phyloP scores from a whole-genome alignment of 2,113 vertebrate genomes.

The Miniopterus natalensis region DNA sequence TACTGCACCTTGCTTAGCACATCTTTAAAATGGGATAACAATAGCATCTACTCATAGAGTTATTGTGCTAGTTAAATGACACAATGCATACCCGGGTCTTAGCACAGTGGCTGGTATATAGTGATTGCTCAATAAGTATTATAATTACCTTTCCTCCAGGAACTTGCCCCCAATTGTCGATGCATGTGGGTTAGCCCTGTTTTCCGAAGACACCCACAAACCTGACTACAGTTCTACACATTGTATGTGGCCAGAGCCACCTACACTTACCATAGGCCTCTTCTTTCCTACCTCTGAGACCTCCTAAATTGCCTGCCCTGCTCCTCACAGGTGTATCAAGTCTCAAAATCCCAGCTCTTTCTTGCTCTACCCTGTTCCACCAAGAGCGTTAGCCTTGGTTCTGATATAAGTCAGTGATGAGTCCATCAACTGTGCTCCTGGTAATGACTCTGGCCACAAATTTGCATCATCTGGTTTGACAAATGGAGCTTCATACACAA shows the following conservation, averaged over 20 bases:
- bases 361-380: not conserved
- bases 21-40: not conserved
- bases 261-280: not conserved
- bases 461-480: not conserved
- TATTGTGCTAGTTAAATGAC: not conserved
- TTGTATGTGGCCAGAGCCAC: not conserved
- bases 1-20: not conserved
- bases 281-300: not conserved
- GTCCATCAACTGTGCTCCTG: not conserved
- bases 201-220: not conserved
- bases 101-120: not conserved
- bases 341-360: not conserved
- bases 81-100: not conserved
- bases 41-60: not conserved
- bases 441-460: not conserved
- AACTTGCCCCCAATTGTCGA: not conserved
- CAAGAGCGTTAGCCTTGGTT: not conserved
- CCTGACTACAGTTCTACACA: not conserved
- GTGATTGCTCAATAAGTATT: not conserved
- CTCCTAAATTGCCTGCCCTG: not conserved
- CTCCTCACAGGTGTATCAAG: not conserved
- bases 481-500: not conserved
- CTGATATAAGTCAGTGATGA: not conserved
- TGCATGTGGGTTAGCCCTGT: not conserved
- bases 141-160: not conserved